These are phyloP conservation scores for Dryocosmus kuriphilus DNA, from an alignment of 2,888 invertebrate species.

Conservation along the genomic window DNA sequence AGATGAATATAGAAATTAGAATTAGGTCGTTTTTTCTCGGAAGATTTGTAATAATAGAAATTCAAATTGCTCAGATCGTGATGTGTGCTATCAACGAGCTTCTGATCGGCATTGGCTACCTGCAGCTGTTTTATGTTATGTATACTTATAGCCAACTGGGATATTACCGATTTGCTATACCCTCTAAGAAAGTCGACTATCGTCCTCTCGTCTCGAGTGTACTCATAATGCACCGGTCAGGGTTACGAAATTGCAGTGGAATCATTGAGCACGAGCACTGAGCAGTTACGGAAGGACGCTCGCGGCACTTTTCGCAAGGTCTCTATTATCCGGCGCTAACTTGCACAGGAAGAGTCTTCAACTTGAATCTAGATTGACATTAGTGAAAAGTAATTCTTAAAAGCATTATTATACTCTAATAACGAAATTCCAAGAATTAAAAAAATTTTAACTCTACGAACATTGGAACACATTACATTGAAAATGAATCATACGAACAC, in stretches of 20 bases:
- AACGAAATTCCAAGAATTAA: too few species aligned
- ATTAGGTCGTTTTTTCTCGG: neutral
- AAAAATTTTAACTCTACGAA: too few species aligned
- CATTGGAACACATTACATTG: too few species aligned
- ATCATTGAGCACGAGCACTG: constrained; percentile 12
- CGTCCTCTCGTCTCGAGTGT: neutral
- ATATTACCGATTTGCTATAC: constrained; percentile 9
- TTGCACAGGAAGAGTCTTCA: neutral
- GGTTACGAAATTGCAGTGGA: constrained; percentile 24
- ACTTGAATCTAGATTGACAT: neutral
- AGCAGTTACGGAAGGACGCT: constrained; percentile 13
- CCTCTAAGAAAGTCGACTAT: constrained; percentile 6
- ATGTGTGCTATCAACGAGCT: neutral
- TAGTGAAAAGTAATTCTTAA: neutral
- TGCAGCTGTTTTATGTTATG: neutral
- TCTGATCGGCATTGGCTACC: neutral
- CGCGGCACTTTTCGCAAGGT: constrained; percentile 9
- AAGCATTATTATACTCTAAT: too few species aligned
- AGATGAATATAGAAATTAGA: neutral
- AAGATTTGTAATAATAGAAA: neutral
- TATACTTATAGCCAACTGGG: neutral
- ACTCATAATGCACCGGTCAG: constrained; percentile 15
- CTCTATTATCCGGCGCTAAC: constrained; percentile 31
- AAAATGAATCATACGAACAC: too few species aligned
- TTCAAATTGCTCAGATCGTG: neutral